Conservation (phyloP, 2,113 vertebrate species). For the Lasiurus cinereus region DNA sequence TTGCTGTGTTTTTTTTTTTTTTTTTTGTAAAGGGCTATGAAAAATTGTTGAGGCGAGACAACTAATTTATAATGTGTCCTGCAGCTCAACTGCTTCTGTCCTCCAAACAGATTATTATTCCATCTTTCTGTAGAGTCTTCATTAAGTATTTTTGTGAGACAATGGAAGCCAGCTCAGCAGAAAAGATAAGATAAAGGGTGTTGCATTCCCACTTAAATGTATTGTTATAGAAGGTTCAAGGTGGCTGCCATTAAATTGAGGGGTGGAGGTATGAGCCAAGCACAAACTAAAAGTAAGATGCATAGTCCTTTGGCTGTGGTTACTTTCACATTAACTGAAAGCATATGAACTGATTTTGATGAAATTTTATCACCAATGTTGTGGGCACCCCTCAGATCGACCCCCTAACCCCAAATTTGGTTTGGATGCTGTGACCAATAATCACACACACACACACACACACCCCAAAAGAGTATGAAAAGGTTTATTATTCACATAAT, state of each 20-base stretch:
- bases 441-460: conserved; percentile 30
- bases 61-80: neutral
- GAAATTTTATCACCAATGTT: neutral
- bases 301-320: neutral
- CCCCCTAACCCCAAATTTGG: neutral
- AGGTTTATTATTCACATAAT: conserved; percentile 60
- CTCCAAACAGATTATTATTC: neutral
- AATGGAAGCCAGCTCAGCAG: neutral
- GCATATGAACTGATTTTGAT: neutral
- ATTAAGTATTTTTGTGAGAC: neutral
- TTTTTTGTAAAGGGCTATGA: neutral
- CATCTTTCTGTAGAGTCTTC: neutral
- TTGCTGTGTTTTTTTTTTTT: neutral
- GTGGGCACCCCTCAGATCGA: neutral
- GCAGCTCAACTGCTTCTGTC: neutral
- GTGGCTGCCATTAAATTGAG: neutral
- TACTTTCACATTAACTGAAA: conserved; percentile 3
- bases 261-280: neutral
- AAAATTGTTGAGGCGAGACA: neutral
- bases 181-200: neutral
- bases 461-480: conserved; percentile 18
- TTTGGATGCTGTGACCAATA: neutral
- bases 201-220: neutral
- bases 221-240: neutral
- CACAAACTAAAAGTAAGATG: neutral